Evolutionary conservation across 2,113 vertebrate species (phyloP).

Genomic region (Myotis lucifugus): DNA sequence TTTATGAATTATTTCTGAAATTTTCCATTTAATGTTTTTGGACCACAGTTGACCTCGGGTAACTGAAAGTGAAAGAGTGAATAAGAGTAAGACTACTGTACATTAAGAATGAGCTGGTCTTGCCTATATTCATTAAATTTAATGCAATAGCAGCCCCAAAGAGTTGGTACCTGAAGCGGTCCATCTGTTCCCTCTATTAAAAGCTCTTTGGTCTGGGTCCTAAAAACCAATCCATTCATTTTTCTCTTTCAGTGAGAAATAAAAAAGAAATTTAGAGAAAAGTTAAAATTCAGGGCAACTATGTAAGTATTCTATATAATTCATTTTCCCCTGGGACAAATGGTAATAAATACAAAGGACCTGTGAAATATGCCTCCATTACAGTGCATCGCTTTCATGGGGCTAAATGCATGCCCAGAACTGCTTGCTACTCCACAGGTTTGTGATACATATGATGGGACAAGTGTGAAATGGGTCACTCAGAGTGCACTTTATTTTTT

Average conservation of each 20-base stretch:
- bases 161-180: conserved; percentile 4
- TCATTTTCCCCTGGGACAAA: conserved; percentile 50
- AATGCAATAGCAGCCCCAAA: background rate
- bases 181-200: conserved; percentile 60
- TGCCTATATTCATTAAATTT: conserved; percentile 26
- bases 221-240: conserved; percentile 10
- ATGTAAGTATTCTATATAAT: conserved; percentile 37
- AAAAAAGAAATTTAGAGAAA: background rate
- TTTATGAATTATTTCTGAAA: background rate
- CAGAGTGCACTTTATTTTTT: conserved; percentile 16
- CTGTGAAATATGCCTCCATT: conserved; percentile 50
- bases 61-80: background rate
- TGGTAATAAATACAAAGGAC: conserved; percentile 62
- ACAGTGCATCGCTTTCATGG: conserved; percentile 2
- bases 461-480: conserved; percentile 47
- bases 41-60: background rate
- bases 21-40: background rate
- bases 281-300: conserved; percentile 63
- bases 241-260: conserved; percentile 47
- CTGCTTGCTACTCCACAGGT: background rate
- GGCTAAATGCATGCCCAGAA: background rate
- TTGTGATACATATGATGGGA: background rate
- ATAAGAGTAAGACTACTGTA: background rate
- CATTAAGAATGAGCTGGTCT: background rate
- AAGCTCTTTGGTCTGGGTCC: background rate